These are phyloP conservation scores for Rhizomys pruinosus DNA, from an alignment of 2,113 vertebrate genomes.

Conservation along the genomic window DNA sequence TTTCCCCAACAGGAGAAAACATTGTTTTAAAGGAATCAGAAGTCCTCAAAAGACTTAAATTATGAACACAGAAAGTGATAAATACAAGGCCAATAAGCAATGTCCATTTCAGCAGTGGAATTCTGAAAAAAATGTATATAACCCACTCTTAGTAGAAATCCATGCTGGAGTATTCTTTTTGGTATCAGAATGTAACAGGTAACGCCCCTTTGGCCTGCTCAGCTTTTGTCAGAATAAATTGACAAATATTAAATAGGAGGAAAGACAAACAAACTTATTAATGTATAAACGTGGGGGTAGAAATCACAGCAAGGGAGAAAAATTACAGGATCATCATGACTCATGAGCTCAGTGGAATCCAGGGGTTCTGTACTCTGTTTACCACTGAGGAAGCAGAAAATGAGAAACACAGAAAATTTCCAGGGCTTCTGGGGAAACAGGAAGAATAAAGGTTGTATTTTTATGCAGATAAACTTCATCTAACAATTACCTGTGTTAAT, in stretches of 20 bases:
- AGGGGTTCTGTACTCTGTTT: too few species aligned
- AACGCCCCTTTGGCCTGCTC: neutral
- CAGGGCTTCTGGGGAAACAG: too few species aligned
- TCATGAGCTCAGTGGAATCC: neutral
- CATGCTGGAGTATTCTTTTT: neutral
- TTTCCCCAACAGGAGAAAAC: neutral
- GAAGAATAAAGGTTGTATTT: neutral
- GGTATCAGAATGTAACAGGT: neutral
- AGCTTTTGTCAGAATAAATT: neutral
- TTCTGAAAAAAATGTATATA: neutral
- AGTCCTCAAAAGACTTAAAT: neutral
- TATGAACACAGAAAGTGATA: neutral
- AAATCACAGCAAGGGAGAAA: neutral
- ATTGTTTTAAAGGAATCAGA: neutral
- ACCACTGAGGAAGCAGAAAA: neutral
- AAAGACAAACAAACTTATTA: neutral
- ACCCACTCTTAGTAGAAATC: neutral
- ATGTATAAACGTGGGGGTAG: neutral
- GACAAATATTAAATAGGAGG: neutral
- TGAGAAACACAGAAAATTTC: neutral
- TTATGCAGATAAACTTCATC: neutral
- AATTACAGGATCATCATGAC: too few species aligned
- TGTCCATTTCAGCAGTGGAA: neutral
- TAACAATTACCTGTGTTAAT: neutral
- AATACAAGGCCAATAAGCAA: neutral